Conservation (phyloP, 2,113 vertebrate genomes). For the Cervus canadensis region DNA sequence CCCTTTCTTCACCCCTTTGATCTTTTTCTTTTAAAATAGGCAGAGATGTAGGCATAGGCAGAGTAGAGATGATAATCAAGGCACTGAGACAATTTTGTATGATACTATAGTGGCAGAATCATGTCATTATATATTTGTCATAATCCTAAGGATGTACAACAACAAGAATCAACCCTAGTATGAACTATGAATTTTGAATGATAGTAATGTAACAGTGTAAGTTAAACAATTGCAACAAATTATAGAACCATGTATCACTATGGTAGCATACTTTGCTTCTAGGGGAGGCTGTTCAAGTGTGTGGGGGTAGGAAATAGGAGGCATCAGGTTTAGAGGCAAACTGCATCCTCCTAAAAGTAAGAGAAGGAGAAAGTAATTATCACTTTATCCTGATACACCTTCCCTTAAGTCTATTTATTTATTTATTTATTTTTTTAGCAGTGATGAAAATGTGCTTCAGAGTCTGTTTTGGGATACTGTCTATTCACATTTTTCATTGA, state of each 20-base stretch:
- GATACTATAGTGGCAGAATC: not conserved
- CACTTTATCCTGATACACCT: not conserved
- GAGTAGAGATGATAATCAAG: not conserved
- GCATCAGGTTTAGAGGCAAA: not conserved
- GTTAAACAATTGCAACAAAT: not conserved
- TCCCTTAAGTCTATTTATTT: not conserved
- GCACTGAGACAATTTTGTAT: not conserved
- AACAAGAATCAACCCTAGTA: not conserved
- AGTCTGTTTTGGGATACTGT: not conserved
- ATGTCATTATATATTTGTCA: not conserved
- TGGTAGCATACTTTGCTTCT: not conserved
- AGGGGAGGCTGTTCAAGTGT: not conserved
- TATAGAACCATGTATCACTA: not conserved
- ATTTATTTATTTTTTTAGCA: not conserved
- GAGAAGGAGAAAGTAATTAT: not conserved
- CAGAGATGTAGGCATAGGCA: not conserved
- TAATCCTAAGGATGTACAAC: not conserved
- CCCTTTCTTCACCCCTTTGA: not conserved
- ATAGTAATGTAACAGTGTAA: rapidly evolving
- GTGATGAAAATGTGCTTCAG: not conserved
- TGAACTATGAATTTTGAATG: not conserved
- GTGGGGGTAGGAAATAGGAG: rapidly evolving
- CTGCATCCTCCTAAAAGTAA: not conserved
- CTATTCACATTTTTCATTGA: not conserved
- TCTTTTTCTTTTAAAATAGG: not conserved